Base-by-base conservation (phyloP, 1,140 invertebrate genomes). In the Oscheius sp. region DNA sequence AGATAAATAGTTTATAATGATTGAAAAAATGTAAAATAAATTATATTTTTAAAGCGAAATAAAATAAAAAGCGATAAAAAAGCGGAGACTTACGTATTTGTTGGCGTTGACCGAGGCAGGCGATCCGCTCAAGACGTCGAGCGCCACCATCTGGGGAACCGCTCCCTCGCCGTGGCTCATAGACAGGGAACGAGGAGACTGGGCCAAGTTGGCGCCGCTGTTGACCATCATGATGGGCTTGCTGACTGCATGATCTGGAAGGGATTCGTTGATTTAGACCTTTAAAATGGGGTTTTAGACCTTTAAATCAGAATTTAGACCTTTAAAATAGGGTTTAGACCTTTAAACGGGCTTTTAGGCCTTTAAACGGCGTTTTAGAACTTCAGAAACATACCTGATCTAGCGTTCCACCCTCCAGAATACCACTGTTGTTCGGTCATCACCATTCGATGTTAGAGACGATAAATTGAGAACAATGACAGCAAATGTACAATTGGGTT, bases 201-300 rank as follows among this genome's bases (percentile, higher is more conserved):
- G 32, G 18, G 61, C 61, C 15, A 63, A 32, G 29, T 38, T 38
- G 31, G 35, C 29, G 23, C 61, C 31, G 18, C 34, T 68, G 4
- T 18, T 23, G 46, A 64, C 72, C 28, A 81, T 80, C 67, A 74
- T 81, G 36, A 81, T 81, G 26, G 80, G 80, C 34, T 82, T 78
- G 26, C 65, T 78, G 3, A 83, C 79, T 4, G 80, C 81, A 78
- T 81, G 79, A 42, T 82, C 80, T 81, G 38, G 49, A 82, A 79
- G 31, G 23, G 38, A 42, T n/a, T 42, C n/a, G 38, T 42, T 42
- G 7, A 10, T n/a, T 42, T 42, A 10, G n/a, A 10, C n/a, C n/a
- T 42, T 42, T 7, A 55, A 26, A 23, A 55, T 20, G 7, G 49
- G 7, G 4, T 4, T 55, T 13, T 15, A 23, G 28, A 4, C 7